Evolutionary conservation across 1,140 invertebrate genomes (phyloP).

Genomic region (Trialeurodes vaporariorum): DNA sequence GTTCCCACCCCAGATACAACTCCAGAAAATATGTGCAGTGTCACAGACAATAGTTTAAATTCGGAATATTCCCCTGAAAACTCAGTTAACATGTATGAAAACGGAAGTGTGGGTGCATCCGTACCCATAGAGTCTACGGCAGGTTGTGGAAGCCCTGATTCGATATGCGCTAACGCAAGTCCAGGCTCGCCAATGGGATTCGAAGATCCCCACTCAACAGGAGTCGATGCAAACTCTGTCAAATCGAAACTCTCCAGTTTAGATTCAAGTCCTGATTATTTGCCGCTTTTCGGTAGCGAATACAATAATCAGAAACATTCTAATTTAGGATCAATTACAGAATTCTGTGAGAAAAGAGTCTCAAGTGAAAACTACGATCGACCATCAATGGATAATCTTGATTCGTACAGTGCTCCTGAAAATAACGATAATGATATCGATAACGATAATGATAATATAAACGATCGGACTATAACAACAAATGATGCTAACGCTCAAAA

Average conservation of each 20-base stretch:
- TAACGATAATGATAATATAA: neutral
- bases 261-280: neutral
- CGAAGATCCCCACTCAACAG: neutral
- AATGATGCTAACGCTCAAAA: too few species aligned
- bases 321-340: neutral
- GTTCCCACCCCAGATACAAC: constrained; percentile 15
- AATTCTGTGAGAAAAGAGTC: neutral
- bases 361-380: neutral
- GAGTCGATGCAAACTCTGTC: neutral
- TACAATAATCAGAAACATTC: neutral
- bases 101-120: constrained; percentile 29
- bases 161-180: constrained; percentile 18
- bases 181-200: constrained; percentile 1
- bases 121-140: constrained; percentile 28
- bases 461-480: too few species aligned
- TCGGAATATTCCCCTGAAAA: neutral
- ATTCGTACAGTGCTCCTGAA: neutral
- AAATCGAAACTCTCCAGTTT: neutral
- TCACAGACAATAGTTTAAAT: constrained; percentile 1
- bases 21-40: constrained; percentile 9
- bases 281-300: neutral
- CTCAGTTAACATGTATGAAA: neutral
- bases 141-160: constrained; percentile 19
- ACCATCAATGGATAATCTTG: neutral
- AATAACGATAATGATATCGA: neutral